Evolutionary conservation across 2,888 invertebrate species (phyloP), one percentile per base, ranked within the genome.

Genomic region (Idaea straminata): DNA sequence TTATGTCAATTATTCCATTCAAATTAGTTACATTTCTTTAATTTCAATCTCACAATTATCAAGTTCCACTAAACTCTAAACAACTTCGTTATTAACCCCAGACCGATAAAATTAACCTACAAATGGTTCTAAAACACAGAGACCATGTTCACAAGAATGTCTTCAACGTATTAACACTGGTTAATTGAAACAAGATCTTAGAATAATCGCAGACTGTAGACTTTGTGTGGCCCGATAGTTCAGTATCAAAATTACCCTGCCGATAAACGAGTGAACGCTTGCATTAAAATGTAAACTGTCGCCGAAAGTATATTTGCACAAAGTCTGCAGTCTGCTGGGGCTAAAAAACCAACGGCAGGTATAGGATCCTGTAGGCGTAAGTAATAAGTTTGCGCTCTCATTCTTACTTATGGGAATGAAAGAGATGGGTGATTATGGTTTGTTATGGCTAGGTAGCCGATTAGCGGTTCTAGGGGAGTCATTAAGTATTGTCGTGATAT

Each of bases 131-230:
- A 67, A 65, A 60, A 67, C 35, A 64, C 66, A 60, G 59, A 62
- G 64, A 64, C 64, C 25, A 34, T 66, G 65, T 61, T 61, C 60
- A 62, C 66, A 66, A 67, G 69, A 66, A 59, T 58, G 47, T 63
- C 57, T 64, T 47, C 66, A 61, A 66, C 25, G 57, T 61, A 67
- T 68, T 63, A 66, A 65, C 66, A 59, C 61, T 78, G 75, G 81
- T 80, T 86, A 87, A 91, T 90, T 89, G 87, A 89, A 87, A 88
- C 82, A 80, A 85, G 83, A 84, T 84, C 82, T 80, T 71, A 47
- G 47, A 7, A 13, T 47, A 47, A 7, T 10, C 7, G 47, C 47
- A 47, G 47, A 47, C 47, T 47, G 3, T 13, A 47, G 3, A 47
- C 47, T 47, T 47, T 47, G 47, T 47, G 13, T 47, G 13, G 10